phyloP scores from a whole-genome alignment of 2,888 invertebrate genomes.

The Ormyrus thymus region DNA sequence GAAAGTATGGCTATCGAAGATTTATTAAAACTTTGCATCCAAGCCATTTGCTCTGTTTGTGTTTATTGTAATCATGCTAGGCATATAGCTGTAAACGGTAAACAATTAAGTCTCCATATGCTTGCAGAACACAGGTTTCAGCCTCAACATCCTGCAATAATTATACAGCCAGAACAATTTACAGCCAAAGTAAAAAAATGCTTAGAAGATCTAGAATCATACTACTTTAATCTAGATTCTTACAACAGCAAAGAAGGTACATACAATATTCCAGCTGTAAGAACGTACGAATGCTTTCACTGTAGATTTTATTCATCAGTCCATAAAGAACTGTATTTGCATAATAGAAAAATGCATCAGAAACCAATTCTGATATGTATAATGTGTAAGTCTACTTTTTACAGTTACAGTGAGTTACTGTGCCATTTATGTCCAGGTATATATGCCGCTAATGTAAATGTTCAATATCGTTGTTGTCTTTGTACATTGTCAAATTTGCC shows the following conservation, averaged over 20 bases:
- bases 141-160: slow-evolving; percentile 73
- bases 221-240: slow-evolving; percentile 84
- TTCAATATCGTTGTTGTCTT: slow-evolving; percentile 88
- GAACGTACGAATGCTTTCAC: slow-evolving; percentile 90
- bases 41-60: slow-evolving; percentile 82
- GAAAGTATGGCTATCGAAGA: slow-evolving; percentile 85
- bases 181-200: slow-evolving; percentile 81
- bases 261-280: slow-evolving; percentile 77
- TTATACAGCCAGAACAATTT: slow-evolving; percentile 76
- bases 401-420: slow-evolving; percentile 89
- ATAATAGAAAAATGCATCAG: slow-evolving; percentile 91
- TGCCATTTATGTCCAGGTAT: slow-evolving; percentile 91
- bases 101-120: slow-evolving; percentile 87
- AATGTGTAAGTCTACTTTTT: slow-evolving; percentile 92
- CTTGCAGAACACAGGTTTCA: slow-evolving; percentile 86
- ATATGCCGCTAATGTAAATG: slow-evolving; percentile 79
- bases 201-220: slow-evolving; percentile 79
- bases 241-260: slow-evolving; percentile 80
- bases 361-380: slow-evolving; percentile 88
- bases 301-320: slow-evolving; percentile 86
- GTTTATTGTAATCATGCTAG: slow-evolving; percentile 91
- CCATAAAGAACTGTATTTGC: slow-evolving; percentile 90
- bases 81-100: slow-evolving; percentile 89
- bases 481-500: slow-evolving; percentile 86
- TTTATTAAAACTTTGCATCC: slow-evolving; percentile 84